Evolutionary conservation across 2,888 invertebrate species (phyloP), one percentile per base, ranked within the genome.

Genomic region (Cerastis rubricosa): DNA sequence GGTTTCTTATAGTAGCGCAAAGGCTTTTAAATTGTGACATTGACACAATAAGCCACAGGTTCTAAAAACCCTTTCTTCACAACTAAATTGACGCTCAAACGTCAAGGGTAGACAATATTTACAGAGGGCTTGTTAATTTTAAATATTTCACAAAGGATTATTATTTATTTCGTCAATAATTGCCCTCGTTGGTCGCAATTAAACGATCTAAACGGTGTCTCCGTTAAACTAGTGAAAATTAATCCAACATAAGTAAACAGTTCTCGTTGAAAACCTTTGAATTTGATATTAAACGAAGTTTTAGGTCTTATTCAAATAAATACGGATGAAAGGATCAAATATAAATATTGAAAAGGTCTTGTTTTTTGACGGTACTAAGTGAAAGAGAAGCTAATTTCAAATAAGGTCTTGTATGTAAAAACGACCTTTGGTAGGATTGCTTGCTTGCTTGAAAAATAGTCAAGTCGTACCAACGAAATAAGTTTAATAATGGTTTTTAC

Each of bases 291-390:
- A 25, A 59, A 65, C 4, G 8, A 25, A 3, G 14, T 14, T 57
- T 54, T 17, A 22, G 0, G 19, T 1, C 29, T 25, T 35, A 17
- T 57, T 57, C 40, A 49, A 79, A 76, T 64, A 76, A 35, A 45
- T n/a, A 29, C 1, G 1, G 29, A 29, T 25, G 6, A 64, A 68
- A 19, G 43, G 43, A 59, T 67, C 22, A 74, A 63, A 63, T 2
- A 67, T 35, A 67, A 63, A 73, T 59, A 54, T 54, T 57, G 6
- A 45, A 78, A 59, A 45, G 49, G 25, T 59, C 47, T 43, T n/a
- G n/a, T 45, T 57, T 65, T 64, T 49, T 29, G 17, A 45, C 2
- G 22, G 25, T 5, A 63, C 4, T 63, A 7, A 71, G 25, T 5
- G 2, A 64, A 74, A 22, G 7, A n/a, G 6, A 14, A 49, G 14